Conservation (phyloP, 2,797 vertebrate species). For the Channallabes apus region DNA sequence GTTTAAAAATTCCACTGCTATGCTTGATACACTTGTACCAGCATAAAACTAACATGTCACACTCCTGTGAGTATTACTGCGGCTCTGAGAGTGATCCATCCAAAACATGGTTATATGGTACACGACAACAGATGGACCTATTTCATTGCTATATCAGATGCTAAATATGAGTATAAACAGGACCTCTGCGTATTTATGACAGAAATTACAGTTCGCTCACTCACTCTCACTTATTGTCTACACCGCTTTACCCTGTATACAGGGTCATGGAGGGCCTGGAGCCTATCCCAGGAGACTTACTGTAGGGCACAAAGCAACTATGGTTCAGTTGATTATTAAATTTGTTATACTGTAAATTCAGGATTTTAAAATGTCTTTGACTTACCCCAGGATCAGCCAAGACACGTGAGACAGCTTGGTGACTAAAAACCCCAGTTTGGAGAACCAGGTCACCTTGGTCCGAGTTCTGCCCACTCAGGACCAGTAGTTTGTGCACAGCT, state of each 20-base stretch:
- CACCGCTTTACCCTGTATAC: too few species aligned
- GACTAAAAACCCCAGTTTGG: constrained; percentile 88
- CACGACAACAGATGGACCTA: neutral
- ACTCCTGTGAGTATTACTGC: neutral
- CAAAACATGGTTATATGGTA: neutral
- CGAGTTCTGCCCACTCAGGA: constrained; percentile 90
- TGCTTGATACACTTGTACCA: neutral
- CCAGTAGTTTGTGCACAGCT: constrained; percentile 89
- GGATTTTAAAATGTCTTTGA: constrained; percentile 18
- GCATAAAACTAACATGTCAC: neutral
- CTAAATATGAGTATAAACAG: neutral
- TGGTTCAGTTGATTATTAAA: neutral
- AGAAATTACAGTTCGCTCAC: neutral
- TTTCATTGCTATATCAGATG: neutral
- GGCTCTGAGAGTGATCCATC: neutral
- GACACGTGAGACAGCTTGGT: constrained; percentile 81
- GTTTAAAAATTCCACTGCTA: neutral
- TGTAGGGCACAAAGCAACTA: too few species aligned
- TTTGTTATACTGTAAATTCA: neutral
- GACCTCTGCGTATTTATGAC: neutral
- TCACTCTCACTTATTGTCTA: too few species aligned
- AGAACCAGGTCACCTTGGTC: constrained; percentile 92
- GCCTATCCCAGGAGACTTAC: too few species aligned
- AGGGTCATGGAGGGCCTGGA: too few species aligned
- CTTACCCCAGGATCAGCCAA: constrained; percentile 86